phyloP scores from a whole-genome alignment of 2,797 vertebrate species.

The Columba guinea region DNA sequence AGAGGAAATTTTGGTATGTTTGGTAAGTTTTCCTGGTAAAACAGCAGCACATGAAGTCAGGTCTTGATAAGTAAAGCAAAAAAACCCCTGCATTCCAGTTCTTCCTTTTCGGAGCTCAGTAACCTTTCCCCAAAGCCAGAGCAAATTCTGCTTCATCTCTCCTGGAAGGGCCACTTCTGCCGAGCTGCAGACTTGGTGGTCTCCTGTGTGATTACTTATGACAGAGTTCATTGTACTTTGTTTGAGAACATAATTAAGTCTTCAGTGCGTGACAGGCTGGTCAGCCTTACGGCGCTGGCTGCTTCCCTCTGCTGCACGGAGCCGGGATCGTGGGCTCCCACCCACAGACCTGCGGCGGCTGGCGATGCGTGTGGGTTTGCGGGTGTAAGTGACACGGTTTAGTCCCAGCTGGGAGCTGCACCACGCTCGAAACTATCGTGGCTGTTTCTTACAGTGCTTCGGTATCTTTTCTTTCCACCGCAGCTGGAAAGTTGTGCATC shows the following conservation, averaged over 20 bases:
- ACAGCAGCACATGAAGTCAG: accelerated
- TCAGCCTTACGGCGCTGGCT: neutral
- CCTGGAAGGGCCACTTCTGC: neutral
- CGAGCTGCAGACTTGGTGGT: neutral
- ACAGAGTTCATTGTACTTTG: constrained; percentile 47
- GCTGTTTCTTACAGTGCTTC: neutral
- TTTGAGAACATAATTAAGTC: constrained; percentile 47
- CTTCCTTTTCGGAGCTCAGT: neutral
- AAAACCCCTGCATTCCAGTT: accelerated
- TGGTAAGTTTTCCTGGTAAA: neutral
- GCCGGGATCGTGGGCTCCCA: too few species aligned
- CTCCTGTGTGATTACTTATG: constrained; percentile 30
- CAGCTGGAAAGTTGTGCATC: neutral
- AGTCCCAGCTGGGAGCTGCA: neutral
- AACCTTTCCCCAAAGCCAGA: neutral
- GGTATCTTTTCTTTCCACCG: neutral
- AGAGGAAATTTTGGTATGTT: neutral
- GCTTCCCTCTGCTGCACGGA: constrained; percentile 49
- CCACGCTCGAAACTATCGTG: accelerated
- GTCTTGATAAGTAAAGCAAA: neutral
- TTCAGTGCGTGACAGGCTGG: neutral
- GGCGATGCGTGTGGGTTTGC: too few species aligned
- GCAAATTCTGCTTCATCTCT: neutral
- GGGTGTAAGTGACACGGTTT: too few species aligned
- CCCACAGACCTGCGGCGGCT: too few species aligned